These are phyloP conservation scores for Muntiacus reevesi DNA, from an alignment of 2,113 vertebrate genomes.

Conservation along the genomic window DNA sequence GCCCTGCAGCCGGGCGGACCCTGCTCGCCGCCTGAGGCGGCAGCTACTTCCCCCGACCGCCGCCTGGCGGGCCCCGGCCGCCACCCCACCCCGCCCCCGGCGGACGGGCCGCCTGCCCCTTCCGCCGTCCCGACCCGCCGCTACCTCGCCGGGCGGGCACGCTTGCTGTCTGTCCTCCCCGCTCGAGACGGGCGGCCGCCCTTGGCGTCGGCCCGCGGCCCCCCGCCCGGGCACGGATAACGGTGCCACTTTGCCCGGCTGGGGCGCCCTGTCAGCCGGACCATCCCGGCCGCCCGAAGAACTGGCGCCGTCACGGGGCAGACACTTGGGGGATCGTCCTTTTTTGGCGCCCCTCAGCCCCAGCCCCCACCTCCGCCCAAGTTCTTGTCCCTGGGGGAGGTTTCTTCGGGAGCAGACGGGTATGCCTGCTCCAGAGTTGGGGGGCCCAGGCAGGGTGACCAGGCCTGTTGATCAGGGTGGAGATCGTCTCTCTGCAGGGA, in stretches of 20 bases:
- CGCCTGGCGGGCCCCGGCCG: background rate
- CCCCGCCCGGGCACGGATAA: conserved; percentile 10
- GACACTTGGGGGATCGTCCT: background rate
- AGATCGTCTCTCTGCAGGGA: background rate
- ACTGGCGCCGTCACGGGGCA: background rate
- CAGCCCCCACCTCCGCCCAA: background rate
- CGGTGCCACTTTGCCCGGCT: conserved; percentile 19
- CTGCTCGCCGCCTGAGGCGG: conserved; percentile 38
- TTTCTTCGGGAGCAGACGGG: background rate
- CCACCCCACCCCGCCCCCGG: conserved; percentile 11
- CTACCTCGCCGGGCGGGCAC: background rate
- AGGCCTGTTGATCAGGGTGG: conserved; percentile 25
- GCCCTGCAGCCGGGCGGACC: conserved; percentile 17
- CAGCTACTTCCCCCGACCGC: background rate
- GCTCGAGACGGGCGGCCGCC: background rate
- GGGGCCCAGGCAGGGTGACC: background rate
- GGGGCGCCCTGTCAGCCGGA: conserved; percentile 42
- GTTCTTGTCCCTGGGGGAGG: background rate
- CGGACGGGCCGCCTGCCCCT: background rate
- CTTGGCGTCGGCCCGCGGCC: background rate
- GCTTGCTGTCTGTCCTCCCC: background rate
- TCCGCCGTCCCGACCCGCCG: background rate
- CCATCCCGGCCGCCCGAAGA: background rate
- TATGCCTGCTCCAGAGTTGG: background rate
- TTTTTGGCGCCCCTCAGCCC: background rate